Evolutionary conservation across 2,113 vertebrate species (phyloP), one percentile per base, ranked within the genome.

Genomic region (Nettapus auritus): DNA sequence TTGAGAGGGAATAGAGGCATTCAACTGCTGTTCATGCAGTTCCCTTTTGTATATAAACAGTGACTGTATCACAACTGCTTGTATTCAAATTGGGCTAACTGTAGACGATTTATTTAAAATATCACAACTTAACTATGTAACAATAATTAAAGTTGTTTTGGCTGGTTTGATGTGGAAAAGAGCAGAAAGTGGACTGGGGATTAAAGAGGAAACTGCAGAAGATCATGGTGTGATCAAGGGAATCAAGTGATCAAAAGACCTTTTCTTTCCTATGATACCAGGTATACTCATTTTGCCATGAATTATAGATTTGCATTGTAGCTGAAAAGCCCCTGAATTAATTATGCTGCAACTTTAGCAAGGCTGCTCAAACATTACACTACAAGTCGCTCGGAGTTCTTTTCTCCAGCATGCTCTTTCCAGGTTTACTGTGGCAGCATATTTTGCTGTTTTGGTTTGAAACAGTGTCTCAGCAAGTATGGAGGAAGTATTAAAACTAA

Each of bases 401-500:
- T 90, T 31, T 31, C 52, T 74, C 53, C 50, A 53, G 33, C 8
- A 79, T 8, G 3, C 6, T 84, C 53, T 50, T 87, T 80, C 26
- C 7, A 33, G 20, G 11, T 90, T 95, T 87, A 81, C 48, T 76
- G 69, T 5, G 8, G 55, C 46, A 89, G 63, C 34, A 19, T 59
- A 67, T 87, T 92, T 93, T 84, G 18, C 34, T 46, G 15, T 48
- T 91, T 91, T 73, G 25, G 56, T 95, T 93, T 46, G 74, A 79
- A 93, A 63, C 4, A 64, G 31, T 38, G 28, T 89, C 44, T 91
- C 55, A 78, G 68, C 23, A 93, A 75, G 67, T 62, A 73, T 4
- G 48, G 70, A 86, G 14, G 78, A 74, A 84, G 31, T 59, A 66
- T 88, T 86, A 64, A 87, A 93, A 81, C 63, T 23, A 50, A 50